A percentile compares a stretch with the other conserved stretches of the same genome.
Conservation (phyloP, 2,888 invertebrate genomes). For the Julus scanicus region DNA sequence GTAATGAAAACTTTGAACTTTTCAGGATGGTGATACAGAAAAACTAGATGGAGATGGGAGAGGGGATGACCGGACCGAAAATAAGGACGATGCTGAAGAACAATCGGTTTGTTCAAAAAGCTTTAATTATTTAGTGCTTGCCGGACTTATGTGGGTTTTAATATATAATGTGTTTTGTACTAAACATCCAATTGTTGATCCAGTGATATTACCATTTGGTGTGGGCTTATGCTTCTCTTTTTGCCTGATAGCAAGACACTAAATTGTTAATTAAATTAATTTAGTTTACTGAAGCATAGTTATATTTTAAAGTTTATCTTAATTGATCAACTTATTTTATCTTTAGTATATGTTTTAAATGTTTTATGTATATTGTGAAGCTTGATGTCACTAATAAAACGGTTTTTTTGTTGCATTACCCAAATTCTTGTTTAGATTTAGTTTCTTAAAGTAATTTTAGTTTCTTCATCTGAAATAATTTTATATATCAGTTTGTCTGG, state of each 20-base stretch:
- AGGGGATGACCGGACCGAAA: slow-evolving; percentile 46
- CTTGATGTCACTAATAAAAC: slow-evolving; percentile 31
- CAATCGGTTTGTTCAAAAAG: slow-evolving; percentile 50
- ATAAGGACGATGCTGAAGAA: slow-evolving; percentile 51
- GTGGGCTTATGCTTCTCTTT: slow-evolving; percentile 7
- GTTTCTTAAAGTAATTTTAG: not conserved
- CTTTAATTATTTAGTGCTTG: slow-evolving; percentile 43
- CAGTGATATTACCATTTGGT: not conserved
- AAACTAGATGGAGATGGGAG: slow-evolving; percentile 43
- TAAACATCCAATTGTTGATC: slow-evolving; percentile 4
- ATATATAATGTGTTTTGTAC: slow-evolving; percentile 4
- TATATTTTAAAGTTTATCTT: not conserved
- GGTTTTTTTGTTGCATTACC: not conserved
- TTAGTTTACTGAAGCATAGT: not conserved
- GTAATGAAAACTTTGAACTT: not conserved
- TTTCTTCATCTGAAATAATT: not conserved
- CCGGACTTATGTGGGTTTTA: slow-evolving; percentile 4
- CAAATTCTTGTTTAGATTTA: slow-evolving; percentile 42
- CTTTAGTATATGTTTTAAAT: slow-evolving; percentile 1
- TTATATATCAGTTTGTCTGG: not conserved
- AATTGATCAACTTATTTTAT: not conserved
- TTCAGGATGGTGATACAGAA: slow-evolving; percentile 32
- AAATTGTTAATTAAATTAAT: slow-evolving; percentile 3
- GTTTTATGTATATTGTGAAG: slow-evolving; percentile 43
- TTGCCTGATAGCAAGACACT: not conserved